Evolutionary conservation across 2,113 vertebrate species (phyloP).

Genomic region (Corythornis cristatus): DNA sequence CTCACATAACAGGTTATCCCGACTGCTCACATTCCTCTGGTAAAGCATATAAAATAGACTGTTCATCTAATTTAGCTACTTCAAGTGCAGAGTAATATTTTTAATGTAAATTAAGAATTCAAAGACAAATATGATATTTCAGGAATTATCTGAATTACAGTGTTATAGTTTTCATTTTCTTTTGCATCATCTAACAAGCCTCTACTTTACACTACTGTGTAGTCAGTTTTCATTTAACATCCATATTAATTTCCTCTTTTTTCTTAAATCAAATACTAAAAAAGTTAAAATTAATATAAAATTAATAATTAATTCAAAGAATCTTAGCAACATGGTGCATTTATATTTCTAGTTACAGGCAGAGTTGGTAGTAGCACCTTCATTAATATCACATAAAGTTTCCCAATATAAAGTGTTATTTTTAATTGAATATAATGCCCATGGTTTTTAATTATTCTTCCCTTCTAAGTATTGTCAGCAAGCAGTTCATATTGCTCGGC

Average conservation of each 20-base stretch:
- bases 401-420: not conserved
- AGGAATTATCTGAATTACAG: not conserved
- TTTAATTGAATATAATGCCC: not conserved
- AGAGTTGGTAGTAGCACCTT: not conserved
- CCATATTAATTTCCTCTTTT: not conserved
- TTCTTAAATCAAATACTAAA: not conserved
- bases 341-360: not conserved
- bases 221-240: not conserved
- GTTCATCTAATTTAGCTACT: not conserved
- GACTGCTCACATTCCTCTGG: not conserved
- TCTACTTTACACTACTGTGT: not conserved
- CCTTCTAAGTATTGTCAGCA: not conserved
- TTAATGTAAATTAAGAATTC: not conserved
- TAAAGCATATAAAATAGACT: not conserved
- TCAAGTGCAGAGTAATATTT: not conserved
- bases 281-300: not conserved
- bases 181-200: not conserved
- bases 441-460: not conserved
- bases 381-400: not conserved
- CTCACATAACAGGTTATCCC: not conserved
- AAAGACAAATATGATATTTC: not conserved
- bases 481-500: not conserved
- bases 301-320: not conserved
- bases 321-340: not conserved
- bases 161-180: not conserved